Evolutionary conservation across 2,113 vertebrate species (phyloP), one percentile per base, ranked within the genome.

Genomic region (Apodemus sylvaticus): DNA sequence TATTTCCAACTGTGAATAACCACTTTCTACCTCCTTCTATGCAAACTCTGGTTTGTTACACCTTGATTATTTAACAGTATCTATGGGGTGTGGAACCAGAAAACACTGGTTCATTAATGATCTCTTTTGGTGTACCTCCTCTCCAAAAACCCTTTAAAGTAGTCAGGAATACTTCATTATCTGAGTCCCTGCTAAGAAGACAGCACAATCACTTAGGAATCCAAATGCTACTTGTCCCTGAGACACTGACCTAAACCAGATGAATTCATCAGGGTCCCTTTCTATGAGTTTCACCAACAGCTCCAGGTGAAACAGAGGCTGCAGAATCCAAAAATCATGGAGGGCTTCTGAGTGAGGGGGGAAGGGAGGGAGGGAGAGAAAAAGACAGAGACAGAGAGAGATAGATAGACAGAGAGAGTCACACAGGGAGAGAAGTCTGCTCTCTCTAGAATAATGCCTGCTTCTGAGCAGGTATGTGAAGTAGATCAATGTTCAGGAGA

Each of bases 21-120:
- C 92, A 81, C 77, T 96, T 86, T 93, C 81, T n/a, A 93, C 92
- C 82, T 98, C 95, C 96, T 98, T 87, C 97, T 98, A 85, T 89
- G 92, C 95, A 97, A 97, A 97, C 90, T 96, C 68, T 20, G 45
- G 55, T 60, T 95, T 94, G 34, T 97, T 95, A 90, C 93, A 96
- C 86, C 94, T 98, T 97, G 97, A 98, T 98, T 97, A 98, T 98
- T 98, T 97, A 98, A 97, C 92, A 97, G 73, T 53, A 86, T 71
- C 94, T 96, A 3, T 0, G 64, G 96, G 89, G 97, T 86, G 95
- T 19, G 64, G 78, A 89, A 70, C 94, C 97, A 96, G 94, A 97
- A 97, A 88, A 90, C 58, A 97, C 4, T 97, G 97, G 94, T 86
- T 95, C 60, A 88, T 95, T 98, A 97, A 96, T 98, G 97, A 79